phyloP scores from a whole-genome alignment of 2,797 vertebrate species.

The Martes flavigula region DNA sequence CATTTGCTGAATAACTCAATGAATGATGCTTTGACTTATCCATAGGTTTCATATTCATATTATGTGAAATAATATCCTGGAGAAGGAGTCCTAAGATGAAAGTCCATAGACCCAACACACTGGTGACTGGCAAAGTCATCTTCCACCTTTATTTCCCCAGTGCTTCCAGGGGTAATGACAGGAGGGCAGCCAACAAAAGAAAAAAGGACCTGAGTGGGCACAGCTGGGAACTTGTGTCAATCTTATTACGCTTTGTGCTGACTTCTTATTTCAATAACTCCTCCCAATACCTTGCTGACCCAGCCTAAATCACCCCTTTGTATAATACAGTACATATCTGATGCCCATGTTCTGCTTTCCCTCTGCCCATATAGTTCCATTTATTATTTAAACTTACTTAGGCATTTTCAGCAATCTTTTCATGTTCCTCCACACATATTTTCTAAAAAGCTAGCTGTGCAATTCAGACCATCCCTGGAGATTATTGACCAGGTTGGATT shows the following conservation, averaged over 20 bases:
- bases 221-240: background rate
- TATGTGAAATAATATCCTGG: background rate
- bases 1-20: background rate
- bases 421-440: background rate
- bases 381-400: constrained; percentile 64
- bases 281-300: background rate
- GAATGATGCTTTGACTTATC: constrained; percentile 13
- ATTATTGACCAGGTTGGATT: constrained; percentile 56
- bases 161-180: background rate
- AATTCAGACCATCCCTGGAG: constrained; percentile 40
- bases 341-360: constrained; percentile 57
- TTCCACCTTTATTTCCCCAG: background rate
- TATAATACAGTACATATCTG: background rate
- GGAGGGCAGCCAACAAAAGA: background rate
- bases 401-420: constrained; percentile 53
- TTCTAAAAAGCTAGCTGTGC: constrained; percentile 62
- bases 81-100: background rate
- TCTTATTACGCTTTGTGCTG: background rate
- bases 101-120: background rate
- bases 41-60: background rate
- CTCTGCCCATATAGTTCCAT: constrained; percentile 12
- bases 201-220: background rate
- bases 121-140: background rate
- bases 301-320: constrained; percentile 16
- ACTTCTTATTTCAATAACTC: constrained; percentile 53